A percentile compares a stretch with the other conserved stretches of the same genome.
Conservation (phyloP, 2,797 vertebrate species). For the Gastrophryne carolinensis region DNA sequence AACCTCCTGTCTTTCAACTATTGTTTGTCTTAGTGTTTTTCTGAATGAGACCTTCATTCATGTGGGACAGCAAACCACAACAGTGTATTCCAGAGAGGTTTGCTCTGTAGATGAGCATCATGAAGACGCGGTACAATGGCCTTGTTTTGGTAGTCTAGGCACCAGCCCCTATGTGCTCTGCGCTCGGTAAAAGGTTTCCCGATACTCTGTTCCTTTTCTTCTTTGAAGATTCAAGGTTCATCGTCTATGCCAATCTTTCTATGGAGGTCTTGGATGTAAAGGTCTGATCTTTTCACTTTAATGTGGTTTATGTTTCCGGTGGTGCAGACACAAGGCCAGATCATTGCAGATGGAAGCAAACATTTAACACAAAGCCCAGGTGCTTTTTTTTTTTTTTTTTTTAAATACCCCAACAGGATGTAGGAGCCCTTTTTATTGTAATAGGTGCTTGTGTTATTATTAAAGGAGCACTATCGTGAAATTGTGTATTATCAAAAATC, state of each 20-base stretch:
- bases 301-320: slow-evolving; percentile 11
- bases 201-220: not conserved
- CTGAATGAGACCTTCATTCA: not conserved
- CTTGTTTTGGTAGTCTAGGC: slow-evolving; percentile 5
- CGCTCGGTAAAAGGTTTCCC: not conserved
- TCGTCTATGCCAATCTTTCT: not conserved
- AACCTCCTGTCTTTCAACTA: not conserved
- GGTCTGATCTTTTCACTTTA: slow-evolving; percentile 9
- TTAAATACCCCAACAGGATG: too few species aligned
- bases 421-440: not conserved
- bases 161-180: slow-evolving; percentile 29
- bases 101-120: not conserved
- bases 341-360: not conserved
- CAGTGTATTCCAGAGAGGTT: not conserved
- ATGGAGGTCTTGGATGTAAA: not conserved
- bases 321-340: not conserved
- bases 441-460: not conserved
- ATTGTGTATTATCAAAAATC: too few species aligned
- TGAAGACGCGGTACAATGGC: not conserved
- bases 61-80: slow-evolving; percentile 4
- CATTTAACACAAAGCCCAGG: too few species aligned
- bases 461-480: too few species aligned
- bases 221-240: slow-evolving; percentile 4
- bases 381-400: too few species aligned
- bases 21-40: not conserved